A percentile compares a stretch with the other conserved stretches of the same genome.
phyloP scores from a whole-genome alignment of 2,113 vertebrate genomes.

The Platycercus adscitus region DNA sequence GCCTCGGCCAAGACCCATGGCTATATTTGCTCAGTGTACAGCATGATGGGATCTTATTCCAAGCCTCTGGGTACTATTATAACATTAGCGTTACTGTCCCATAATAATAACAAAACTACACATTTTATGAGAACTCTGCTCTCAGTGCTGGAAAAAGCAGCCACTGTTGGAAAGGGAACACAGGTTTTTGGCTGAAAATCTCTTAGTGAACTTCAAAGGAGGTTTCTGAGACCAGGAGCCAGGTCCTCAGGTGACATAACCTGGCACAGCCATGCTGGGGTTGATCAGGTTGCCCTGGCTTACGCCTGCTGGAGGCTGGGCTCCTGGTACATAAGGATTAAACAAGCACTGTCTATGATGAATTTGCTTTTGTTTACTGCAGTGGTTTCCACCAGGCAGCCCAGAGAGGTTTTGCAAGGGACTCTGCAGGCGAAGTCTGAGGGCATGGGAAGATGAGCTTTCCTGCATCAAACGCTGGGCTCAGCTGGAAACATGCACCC shows the following conservation, averaged over 20 bases:
- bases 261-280: background rate
- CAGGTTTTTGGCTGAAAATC: background rate
- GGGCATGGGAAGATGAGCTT: slow-evolving; percentile 18
- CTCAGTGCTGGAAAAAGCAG: background rate
- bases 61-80: background rate
- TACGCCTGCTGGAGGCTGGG: rapidly evolving
- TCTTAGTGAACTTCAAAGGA: background rate
- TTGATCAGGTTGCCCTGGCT: background rate
- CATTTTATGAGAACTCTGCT: background rate
- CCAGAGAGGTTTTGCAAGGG: background rate
- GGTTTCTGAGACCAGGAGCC: background rate
- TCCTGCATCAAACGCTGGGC: background rate
- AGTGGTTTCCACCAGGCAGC: background rate
- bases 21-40: background rate
- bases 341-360: background rate
- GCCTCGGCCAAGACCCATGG: background rate
- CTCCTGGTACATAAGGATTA: background rate
- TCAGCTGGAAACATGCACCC: background rate
- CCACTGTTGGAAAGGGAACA: background rate
- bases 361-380: background rate
- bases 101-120: background rate
- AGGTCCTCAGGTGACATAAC: background rate
- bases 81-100: background rate
- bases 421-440: background rate
- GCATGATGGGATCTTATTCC: background rate